Percentiles rank a stretch among this genome's conserved stretches.
Evolutionary conservation across 2,888 invertebrate species (phyloP).

Genomic region (Eupithecia subfuscata): DNA sequence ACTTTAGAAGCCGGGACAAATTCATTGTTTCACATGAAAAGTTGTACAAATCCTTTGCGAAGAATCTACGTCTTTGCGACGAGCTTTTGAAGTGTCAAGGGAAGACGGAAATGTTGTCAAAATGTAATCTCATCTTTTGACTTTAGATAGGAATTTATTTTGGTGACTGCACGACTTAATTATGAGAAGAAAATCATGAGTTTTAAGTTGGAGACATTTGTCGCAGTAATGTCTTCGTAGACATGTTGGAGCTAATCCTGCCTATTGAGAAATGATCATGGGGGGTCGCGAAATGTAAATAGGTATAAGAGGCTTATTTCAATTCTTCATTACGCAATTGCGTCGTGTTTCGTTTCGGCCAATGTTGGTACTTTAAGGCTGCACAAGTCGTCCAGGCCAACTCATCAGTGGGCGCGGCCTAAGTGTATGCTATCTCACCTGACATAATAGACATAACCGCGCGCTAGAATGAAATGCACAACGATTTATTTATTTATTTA

Average conservation of each 20-base stretch:
- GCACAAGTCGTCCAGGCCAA: too few relatives aligned
- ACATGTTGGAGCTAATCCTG: neutral
- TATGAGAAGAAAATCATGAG: neutral
- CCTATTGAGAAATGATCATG: neutral
- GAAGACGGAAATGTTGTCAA: neutral
- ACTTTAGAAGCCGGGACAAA: conserved; percentile 19
- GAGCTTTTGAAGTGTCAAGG: neutral
- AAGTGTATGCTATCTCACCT: too few relatives aligned
- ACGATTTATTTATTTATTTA: too few relatives aligned
- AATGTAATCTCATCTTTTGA: neutral
- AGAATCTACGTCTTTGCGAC: neutral
- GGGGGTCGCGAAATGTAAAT: neutral
- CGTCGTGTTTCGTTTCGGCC: too few relatives aligned
- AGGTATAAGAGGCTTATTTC: neutral
- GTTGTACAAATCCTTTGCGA: conserved; percentile 1
- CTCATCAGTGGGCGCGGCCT: too few relatives aligned
- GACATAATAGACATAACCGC: too few relatives aligned
- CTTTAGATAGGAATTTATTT: neutral
- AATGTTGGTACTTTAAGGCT: too few relatives aligned
- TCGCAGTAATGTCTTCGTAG: neutral
- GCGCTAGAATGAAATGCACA: too few relatives aligned
- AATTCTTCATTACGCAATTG: too few relatives aligned
- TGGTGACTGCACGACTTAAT: neutral
- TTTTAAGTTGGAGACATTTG: neutral
- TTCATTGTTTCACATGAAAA: conserved; percentile 26